Evolutionary conservation across 2,888 invertebrate genomes (phyloP).

Genomic region (Mamestra brassicae): DNA sequence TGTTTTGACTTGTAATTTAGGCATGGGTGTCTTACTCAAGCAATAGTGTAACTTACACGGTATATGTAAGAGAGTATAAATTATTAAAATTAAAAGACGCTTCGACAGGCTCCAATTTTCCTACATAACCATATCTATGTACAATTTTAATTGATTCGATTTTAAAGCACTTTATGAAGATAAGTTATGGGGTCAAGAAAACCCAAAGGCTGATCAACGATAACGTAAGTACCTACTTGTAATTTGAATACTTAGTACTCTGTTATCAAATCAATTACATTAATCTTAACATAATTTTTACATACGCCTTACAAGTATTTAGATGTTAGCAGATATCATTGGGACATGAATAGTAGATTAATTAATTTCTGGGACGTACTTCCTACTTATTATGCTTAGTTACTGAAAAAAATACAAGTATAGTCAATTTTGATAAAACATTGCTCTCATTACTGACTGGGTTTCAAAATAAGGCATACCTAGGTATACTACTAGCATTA

Average conservation of each 20-base stretch:
- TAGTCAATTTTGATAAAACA: slow-evolving; percentile 17
- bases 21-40: not conserved
- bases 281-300: slow-evolving; percentile 37
- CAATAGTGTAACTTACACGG: not conserved
- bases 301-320: slow-evolving; percentile 31
- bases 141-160: slow-evolving; percentile 1
- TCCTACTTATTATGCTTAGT: slow-evolving; percentile 31
- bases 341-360: slow-evolving; percentile 48
- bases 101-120: not conserved
- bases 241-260: slow-evolving; percentile 20
- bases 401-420: slow-evolving; percentile 32
- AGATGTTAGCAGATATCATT: slow-evolving; percentile 43
- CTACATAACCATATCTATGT: not conserved
- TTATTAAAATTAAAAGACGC: too few relatives aligned
- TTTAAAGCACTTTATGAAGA: not conserved
- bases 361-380: slow-evolving; percentile 10
- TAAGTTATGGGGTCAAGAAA: not conserved
- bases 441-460: not conserved
- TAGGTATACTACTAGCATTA: too few relatives aligned
- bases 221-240: slow-evolving; percentile 18
- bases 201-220: slow-evolving; percentile 15
- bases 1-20: not conserved
- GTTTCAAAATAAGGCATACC: not conserved
- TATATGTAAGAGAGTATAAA: not conserved
- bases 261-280: slow-evolving; percentile 49